phyloP scores from a whole-genome alignment of 2,113 vertebrate species.

The Gallinago media region DNA sequence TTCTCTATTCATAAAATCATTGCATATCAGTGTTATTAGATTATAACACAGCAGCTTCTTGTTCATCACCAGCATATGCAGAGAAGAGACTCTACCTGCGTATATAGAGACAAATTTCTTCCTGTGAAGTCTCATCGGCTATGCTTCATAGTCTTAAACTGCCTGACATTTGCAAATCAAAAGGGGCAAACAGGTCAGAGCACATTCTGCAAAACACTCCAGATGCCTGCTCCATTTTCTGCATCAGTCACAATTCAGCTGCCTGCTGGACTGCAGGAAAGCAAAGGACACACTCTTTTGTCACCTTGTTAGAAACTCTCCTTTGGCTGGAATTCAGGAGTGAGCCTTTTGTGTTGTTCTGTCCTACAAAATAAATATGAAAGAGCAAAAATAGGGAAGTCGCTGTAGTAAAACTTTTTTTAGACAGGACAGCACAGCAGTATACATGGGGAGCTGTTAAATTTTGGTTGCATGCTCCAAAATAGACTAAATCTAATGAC shows the following conservation, averaged over 20 bases:
- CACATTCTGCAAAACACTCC: neutral
- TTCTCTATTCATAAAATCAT: neutral
- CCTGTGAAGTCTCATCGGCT: neutral
- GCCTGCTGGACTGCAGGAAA: neutral
- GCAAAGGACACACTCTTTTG: neutral
- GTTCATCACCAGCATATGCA: neutral
- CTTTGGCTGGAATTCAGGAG: neutral
- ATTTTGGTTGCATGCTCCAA: neutral
- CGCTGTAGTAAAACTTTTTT: neutral
- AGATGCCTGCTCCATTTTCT: neutral
- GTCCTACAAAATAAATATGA: neutral
- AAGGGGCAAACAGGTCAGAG: neutral
- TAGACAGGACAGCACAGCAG: neutral
- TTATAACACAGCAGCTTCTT: slow-evolving; percentile 14
- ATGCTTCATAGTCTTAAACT: neutral
- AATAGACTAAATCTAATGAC: neutral
- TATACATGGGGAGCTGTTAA: neutral
- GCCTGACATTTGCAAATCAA: neutral
- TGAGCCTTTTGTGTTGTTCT: neutral
- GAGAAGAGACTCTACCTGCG: neutral
- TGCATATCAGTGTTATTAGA: neutral
- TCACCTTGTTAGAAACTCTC: neutral
- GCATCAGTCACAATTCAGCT: neutral
- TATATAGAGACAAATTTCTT: neutral
- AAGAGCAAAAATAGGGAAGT: neutral